Base-by-base conservation (phyloP, 2,797 vertebrate species). In the Centroberyx gerrardi region DNA sequence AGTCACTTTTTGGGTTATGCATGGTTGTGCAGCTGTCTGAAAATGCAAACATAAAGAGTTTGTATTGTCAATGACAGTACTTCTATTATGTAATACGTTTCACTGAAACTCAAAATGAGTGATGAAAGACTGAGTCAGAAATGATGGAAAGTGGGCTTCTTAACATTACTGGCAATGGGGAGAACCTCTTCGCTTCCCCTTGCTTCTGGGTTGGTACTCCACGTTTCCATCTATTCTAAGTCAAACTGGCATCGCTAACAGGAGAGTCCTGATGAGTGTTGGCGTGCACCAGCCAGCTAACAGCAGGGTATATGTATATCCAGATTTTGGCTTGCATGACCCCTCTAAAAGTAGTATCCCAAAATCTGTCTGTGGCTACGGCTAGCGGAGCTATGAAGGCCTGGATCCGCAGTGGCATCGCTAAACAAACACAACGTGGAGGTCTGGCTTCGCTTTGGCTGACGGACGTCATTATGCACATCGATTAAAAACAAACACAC, bases 401-500 rank as follows among this genome's bases (percentile, higher is more conserved):
- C 81, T 76, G 81, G 77, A 84, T 76, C 76, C 76, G 52, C 71
- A 70, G 72, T 27, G 79, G 86, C 53, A 82, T 85, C 15, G 62
- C 82, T 79, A 79, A 82, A 85, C 87, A 91, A 92, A 90, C 87
- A 90, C 60, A 85, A 83, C 85, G 81, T 36, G 87, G 84, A 87
- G 82, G 90, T 90, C 90, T 90, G 84, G 86, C 82, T 83, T 87
- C 54, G 61, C 78, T 86, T 80, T 59, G 64, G 81, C 87, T 90
- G 88, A 86, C 36, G 63, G 74, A 83, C 49, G 69, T 86, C 84
- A 87, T 90, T 87, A 90, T 85, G 82, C 72, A 84, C 56, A 38
- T 73, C 65, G 51, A 84, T 90, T 81, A 78, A 91, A 92, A 91
- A 86, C 76, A 90, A 92, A 92, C 88, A 92, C 31, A 28, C 68